Conservation (phyloP, 2,113 vertebrate species). For the Gnathonemus echidnorhynchus region DNA sequence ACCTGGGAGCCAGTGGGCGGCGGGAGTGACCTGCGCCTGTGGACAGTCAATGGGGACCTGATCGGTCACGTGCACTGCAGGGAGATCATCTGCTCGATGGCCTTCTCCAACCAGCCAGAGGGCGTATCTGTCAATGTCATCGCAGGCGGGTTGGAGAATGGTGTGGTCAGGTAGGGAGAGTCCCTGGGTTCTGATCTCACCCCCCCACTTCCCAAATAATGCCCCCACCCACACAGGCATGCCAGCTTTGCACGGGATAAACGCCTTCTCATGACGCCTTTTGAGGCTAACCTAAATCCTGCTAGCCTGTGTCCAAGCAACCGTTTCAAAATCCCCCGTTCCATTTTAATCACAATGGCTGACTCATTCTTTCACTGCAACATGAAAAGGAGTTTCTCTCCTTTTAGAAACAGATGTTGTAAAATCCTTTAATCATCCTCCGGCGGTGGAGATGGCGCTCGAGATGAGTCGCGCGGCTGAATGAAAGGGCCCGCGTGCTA, state of each 20-base stretch:
- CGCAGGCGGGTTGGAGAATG: constrained; percentile 91
- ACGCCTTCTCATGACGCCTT: neutral
- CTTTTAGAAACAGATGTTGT: neutral
- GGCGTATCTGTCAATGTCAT: constrained; percentile 98
- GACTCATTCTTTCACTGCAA: neutral
- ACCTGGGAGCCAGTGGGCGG: constrained; percentile 75
- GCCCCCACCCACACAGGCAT: neutral
- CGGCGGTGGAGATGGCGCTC: neutral
- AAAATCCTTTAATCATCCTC: neutral
- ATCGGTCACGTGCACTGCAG: constrained; percentile 96
- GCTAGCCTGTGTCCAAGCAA: constrained; percentile 6
- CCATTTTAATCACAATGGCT: neutral
- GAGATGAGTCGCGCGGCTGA: neutral
- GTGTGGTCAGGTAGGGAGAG: constrained; percentile 76
- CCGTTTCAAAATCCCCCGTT: neutral
- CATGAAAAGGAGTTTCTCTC: neutral
- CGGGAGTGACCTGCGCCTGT: constrained; percentile 91
- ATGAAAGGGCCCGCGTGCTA: neutral
- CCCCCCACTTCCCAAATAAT: neutral
- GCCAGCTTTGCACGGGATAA: neutral
- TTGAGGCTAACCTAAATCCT: neutral
- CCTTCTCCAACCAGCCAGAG: constrained; percentile 97
- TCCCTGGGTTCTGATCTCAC: neutral
- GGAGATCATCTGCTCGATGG: constrained; percentile 90
- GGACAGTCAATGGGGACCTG: constrained; percentile 96